Conservation (phyloP, 2,113 vertebrate species). For the Xiphophorus couchianus region DNA sequence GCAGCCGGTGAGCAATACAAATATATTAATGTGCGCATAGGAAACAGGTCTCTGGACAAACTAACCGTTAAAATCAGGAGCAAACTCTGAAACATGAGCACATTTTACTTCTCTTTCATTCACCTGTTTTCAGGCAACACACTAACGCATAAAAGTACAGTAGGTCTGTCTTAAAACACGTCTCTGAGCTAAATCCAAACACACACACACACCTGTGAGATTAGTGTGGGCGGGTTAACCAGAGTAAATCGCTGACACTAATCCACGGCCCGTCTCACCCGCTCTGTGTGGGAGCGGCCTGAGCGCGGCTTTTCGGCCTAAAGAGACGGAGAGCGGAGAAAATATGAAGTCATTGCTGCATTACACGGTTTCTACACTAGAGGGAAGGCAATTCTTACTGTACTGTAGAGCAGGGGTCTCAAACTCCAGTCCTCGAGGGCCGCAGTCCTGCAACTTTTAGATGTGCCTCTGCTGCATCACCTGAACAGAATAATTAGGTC, state of each 20-base stretch:
- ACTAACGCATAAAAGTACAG: no score
- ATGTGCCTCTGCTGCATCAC: no score
- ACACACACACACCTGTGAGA: slow-evolving; percentile 2
- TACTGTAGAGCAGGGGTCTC: no score
- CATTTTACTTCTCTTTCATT: no score
- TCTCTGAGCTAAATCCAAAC: not conserved
- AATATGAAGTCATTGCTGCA: slow-evolving; percentile 21
- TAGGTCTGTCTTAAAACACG: not conserved
- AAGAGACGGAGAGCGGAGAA: not conserved
- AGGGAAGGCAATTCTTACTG: not conserved
- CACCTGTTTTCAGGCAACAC: no score
- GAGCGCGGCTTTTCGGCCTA: not conserved
- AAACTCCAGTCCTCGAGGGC: no score
- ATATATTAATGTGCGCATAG: not conserved
- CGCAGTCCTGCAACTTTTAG: no score
- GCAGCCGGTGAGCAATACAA: not conserved
- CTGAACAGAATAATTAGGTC: no score
- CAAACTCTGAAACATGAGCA: no score
- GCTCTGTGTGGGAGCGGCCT: slow-evolving; percentile 21
- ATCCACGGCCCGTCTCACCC: slow-evolving; percentile 36
- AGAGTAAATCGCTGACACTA: slow-evolving; percentile 52
- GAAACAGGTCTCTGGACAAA: not conserved
- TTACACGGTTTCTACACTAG: slow-evolving; percentile 6
- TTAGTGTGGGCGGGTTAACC: slow-evolving; percentile 41
- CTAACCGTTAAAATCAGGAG: not conserved